phyloP scores from a whole-genome alignment of 2,113 vertebrate species.

The Cyanoderma ruficeps region DNA sequence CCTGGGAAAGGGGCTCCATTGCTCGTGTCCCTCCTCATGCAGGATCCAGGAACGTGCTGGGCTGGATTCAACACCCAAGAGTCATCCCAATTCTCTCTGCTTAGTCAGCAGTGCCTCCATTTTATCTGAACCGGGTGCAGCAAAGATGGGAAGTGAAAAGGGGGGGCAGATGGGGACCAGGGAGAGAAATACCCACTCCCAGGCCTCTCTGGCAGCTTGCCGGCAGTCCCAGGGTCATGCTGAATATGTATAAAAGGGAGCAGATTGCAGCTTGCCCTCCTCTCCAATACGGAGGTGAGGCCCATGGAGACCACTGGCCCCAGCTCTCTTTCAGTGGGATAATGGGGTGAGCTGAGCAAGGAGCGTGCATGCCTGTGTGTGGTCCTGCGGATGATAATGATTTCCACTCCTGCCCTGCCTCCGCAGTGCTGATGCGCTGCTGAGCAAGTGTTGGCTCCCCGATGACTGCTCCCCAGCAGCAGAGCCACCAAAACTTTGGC shows the following conservation, averaged over 20 bases:
- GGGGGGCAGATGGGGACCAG: neutral
- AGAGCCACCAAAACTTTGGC: neutral
- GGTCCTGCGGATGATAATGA: constrained; percentile 32
- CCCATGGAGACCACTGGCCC: neutral
- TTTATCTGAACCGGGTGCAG: neutral
- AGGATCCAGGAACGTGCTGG: rapidly evolving
- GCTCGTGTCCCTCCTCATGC: neutral
- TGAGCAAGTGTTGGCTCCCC: neutral
- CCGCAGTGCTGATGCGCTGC: neutral
- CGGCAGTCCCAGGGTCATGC: neutral
- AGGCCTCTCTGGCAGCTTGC: constrained; percentile 48
- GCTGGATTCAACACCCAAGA: neutral
- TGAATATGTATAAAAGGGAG: constrained; percentile 62
- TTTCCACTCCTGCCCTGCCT: constrained; percentile 43
- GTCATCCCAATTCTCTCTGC: neutral
- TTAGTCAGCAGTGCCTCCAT: neutral
- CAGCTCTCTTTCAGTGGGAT: constrained; percentile 41
- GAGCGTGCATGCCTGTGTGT: constrained; percentile 49
- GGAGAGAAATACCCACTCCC: neutral
- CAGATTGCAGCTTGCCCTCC: constrained; percentile 41
- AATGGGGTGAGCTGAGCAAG: constrained; percentile 38
- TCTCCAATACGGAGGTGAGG: constrained; percentile 39
- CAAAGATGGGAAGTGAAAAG: neutral
- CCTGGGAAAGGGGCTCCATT: neutral
- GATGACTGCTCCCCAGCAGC: rapidly evolving